Conservation (phyloP, 2,113 vertebrate species). For the Taxidea taxus region DNA sequence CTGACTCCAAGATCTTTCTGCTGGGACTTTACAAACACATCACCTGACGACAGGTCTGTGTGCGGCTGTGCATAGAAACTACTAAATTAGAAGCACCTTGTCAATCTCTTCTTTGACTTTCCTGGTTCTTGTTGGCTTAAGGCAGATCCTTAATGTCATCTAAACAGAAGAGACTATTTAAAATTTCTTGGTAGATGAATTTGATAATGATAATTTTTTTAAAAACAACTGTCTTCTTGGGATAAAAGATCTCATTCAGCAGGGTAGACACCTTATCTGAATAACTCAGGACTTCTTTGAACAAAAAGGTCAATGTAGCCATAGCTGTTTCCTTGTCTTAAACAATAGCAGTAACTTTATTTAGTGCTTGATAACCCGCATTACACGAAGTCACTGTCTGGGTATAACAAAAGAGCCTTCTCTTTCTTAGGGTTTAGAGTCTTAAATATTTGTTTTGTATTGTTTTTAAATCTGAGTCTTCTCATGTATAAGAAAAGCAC, state of each 20-base stretch:
- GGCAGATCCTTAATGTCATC: slow-evolving; percentile 62
- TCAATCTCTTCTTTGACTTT: slow-evolving; percentile 61
- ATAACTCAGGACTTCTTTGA: neutral
- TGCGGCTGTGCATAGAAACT: slow-evolving; percentile 38
- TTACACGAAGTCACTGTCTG: neutral
- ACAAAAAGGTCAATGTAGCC: slow-evolving; percentile 5
- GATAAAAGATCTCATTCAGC: slow-evolving; percentile 66
- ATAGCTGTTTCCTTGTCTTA: slow-evolving; percentile 8
- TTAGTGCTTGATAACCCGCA: neutral
- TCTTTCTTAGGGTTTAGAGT: neutral
- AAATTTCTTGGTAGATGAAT: slow-evolving; percentile 62
- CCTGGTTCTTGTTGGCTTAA: slow-evolving; percentile 75
- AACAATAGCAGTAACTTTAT: neutral
- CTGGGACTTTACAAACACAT: slow-evolving; percentile 33
- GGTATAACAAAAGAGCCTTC: neutral
- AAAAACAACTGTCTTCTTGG: slow-evolving; percentile 43
- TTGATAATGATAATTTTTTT: slow-evolving; percentile 62
- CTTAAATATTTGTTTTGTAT: neutral
- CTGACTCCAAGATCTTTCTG: slow-evolving; percentile 32
- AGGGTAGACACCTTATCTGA: slow-evolving; percentile 32
- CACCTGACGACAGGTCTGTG: neutral
- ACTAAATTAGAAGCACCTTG: neutral
- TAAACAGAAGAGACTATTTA: slow-evolving; percentile 41
- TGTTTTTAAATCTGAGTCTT: neutral
- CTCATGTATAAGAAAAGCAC: neutral